Base-by-base conservation (phyloP, 2,888 invertebrate genomes). In the Ganaspis brasiliensis region DNA sequence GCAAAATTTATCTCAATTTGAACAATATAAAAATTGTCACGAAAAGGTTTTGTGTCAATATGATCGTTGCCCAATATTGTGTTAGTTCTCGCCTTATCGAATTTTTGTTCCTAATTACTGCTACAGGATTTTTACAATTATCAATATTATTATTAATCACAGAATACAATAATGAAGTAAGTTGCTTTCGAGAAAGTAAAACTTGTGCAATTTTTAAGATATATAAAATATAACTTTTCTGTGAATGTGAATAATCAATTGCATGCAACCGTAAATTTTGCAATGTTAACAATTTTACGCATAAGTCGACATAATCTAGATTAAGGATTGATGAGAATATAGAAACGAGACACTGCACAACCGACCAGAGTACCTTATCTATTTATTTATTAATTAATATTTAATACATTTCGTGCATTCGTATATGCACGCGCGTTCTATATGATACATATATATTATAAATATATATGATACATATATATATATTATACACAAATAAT, bases 281-380 rank as follows among this genome's bases (percentile, higher is more conserved):
- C 24, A 26, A 56, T 56, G 21, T 21, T 24, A 56, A 24, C 5
- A 14, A 56, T 56, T 21, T 56, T 21, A 14, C 56, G 56, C 12
- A 26, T 12, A 56, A 26, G 56, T 56, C 56, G 14, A 10, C 14
- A 31, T 8, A n/a, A n/a, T n/a, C n/a, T 26, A 37, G 37, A 37
- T 19, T 63, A 37, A 63, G 40, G 21, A 21, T 21, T 31, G 19
- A 63, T 19, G 2, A 21, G 12, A 19, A 63, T 19, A n/a, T 16
- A 21, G 19, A 40, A 37, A 63, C 21, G 63, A 63, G 63, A 63
- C 63, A 63, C 63, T 63, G 63, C 21, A 21, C 40, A 63, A 63
- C 63, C 63, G 40, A 63, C 63, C 63, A 63, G 40, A 63, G 63
- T 63, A 63, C 40, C 63, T 63, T 63, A 63, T 63, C 63, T 63